These are phyloP conservation scores for Zootoca vivipara DNA, from an alignment of 2,113 vertebrate species.

Conservation along the genomic window DNA sequence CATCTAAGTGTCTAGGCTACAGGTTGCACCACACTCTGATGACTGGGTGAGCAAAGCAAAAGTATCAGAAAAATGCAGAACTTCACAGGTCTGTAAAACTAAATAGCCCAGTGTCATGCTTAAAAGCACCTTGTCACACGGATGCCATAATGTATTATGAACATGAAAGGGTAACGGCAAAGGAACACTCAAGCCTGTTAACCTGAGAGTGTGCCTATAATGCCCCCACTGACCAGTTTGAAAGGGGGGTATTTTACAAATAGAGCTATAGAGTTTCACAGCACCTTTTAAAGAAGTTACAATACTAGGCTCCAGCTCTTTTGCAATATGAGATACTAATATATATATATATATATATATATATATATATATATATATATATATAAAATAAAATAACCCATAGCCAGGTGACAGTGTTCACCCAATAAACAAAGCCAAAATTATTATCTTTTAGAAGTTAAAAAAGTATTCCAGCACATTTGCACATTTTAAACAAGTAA, in stretches of 20 bases:
- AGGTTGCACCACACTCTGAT: not conserved
- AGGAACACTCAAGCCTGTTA: not conserved
- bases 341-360: too few relatives aligned
- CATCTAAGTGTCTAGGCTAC: not conserved
- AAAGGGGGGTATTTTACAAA: not conserved
- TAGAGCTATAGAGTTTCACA: not conserved
- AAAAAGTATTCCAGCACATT: not conserved
- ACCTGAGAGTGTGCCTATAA: conserved; percentile 3
- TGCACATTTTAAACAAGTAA: not conserved
- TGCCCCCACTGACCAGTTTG: not conserved
- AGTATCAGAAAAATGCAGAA: conserved; percentile 20
- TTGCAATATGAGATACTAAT: not conserved
- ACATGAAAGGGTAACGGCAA: not conserved
- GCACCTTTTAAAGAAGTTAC: not conserved
- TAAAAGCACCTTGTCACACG: not conserved
- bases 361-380: too few relatives aligned
- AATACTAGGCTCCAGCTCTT: not conserved
- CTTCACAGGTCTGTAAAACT: conserved; percentile 27
- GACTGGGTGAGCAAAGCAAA: not conserved
- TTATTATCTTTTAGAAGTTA: not conserved
- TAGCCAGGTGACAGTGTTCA: not conserved
- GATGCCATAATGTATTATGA: not conserved
- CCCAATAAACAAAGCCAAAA: not conserved
- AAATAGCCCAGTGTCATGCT: conserved; percentile 8
- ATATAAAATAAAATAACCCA: too few relatives aligned